These are phyloP conservation scores for Indri indri DNA, from an alignment of 2,113 vertebrate species.

Conservation along the genomic window DNA sequence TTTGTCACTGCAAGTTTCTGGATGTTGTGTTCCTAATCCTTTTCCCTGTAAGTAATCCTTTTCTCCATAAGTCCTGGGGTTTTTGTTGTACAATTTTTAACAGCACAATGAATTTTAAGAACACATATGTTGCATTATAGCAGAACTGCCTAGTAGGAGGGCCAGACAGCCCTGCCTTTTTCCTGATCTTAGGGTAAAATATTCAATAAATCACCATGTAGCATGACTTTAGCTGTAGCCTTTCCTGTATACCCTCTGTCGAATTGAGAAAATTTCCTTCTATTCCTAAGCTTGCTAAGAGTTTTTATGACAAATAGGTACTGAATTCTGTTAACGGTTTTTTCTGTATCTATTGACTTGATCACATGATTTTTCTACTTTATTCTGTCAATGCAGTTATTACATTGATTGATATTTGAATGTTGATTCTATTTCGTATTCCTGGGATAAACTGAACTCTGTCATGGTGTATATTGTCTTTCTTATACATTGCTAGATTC, in stretches of 20 bases:
- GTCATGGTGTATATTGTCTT: background rate
- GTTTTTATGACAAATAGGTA: background rate
- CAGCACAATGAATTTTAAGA: background rate
- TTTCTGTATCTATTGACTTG: background rate
- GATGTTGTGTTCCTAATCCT: background rate
- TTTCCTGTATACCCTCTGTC: background rate
- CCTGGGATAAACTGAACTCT: background rate
- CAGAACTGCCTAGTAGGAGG: background rate
- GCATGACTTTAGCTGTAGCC: background rate
- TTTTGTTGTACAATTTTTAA: constrained; percentile 2
- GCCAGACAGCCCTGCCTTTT: background rate
- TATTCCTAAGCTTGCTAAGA: background rate
- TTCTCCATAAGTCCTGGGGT: background rate
- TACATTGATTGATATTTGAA: background rate
- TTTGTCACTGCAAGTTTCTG: background rate
- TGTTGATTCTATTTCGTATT: background rate
- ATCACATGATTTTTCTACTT: background rate
- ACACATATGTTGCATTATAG: background rate
- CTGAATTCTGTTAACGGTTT: background rate
- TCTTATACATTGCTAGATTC: background rate
- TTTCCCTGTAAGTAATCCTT: background rate
- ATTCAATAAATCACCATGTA: background rate
- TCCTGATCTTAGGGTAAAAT: background rate
- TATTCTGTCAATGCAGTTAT: background rate
- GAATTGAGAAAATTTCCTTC: background rate